A percentile compares a stretch with the other conserved stretches of the same genome.
Conservation (phyloP, 2,797 vertebrate species). For the Melanotaenia nigrans region DNA sequence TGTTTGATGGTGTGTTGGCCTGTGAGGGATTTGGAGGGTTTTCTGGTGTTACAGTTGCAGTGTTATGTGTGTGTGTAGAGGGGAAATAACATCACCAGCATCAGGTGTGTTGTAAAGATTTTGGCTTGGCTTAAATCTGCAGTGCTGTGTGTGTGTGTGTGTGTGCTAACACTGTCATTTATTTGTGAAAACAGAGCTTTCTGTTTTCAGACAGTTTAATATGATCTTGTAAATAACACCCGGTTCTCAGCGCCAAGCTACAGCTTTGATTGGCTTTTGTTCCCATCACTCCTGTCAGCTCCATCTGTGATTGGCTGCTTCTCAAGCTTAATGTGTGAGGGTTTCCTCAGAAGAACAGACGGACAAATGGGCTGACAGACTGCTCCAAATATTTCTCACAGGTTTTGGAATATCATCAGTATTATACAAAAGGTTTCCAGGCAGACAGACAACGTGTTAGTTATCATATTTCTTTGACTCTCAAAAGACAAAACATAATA, state of each 20-base stretch:
- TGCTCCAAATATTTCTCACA: neutral
- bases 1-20: constrained; percentile 51
- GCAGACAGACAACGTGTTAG: neutral
- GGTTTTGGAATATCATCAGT: neutral
- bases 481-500: neutral
- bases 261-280: constrained; percentile 8
- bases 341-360: neutral
- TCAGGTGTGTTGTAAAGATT: constrained; percentile 26
- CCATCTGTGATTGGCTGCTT: constrained; percentile 38
- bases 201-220: constrained; percentile 37
- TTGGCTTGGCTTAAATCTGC: constrained; percentile 34
- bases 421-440: neutral
- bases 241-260: neutral
- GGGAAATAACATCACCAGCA: neutral
- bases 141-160: constrained; percentile 23
- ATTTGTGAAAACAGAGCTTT: constrained; percentile 41
- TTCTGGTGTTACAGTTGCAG: constrained; percentile 46
- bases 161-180: constrained; percentile 24
- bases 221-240: constrained; percentile 38
- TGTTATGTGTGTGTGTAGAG: constrained; percentile 22
- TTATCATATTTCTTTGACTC: neutral
- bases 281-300: neutral
- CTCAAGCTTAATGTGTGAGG: constrained; percentile 27
- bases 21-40: constrained; percentile 11
- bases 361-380: neutral